phyloP scores from a whole-genome alignment of 2,113 vertebrate species.

The Aegotheles bennettii region DNA sequence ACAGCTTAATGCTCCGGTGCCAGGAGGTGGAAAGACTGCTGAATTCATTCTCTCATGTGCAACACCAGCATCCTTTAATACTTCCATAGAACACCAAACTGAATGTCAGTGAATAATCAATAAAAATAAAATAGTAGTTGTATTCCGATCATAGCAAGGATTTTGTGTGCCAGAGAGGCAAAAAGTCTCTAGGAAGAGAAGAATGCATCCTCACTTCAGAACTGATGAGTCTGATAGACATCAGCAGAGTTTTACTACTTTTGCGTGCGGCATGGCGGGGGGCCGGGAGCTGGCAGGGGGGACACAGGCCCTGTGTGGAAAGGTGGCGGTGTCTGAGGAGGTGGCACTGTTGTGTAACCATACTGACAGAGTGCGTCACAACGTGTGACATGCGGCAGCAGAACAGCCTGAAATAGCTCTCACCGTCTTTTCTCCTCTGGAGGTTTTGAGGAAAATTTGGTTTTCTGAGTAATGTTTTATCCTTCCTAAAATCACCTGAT shows the following conservation, averaged over 20 bases:
- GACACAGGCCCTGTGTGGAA: not conserved
- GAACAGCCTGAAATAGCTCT: slow-evolving; percentile 57
- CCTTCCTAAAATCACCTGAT: slow-evolving; percentile 18
- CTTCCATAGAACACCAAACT: not conserved
- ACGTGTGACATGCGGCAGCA: slow-evolving; percentile 55
- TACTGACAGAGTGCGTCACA: slow-evolving; percentile 46
- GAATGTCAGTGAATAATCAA: slow-evolving; percentile 6
- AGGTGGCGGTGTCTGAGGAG: slow-evolving; percentile 22
- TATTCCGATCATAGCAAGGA: not conserved
- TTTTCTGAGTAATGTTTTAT: slow-evolving; percentile 49
- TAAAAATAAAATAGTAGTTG: not conserved
- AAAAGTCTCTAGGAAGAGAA: not conserved
- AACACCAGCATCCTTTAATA: not conserved
- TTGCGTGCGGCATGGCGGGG: not conserved
- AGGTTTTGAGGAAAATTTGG: slow-evolving; percentile 47
- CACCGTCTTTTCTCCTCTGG: slow-evolving; percentile 28
- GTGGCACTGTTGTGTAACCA: slow-evolving; percentile 39
- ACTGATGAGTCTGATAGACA: not conserved
- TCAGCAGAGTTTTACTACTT: not conserved
- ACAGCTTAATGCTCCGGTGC: fast-evolving
- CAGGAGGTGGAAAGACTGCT: not conserved
- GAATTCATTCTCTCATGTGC: not conserved
- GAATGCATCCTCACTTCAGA: not conserved
- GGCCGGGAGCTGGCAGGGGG: not conserved
- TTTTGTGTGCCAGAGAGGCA: not conserved